phyloP scores from a whole-genome alignment of 2,888 invertebrate genomes.

The Tubulanus polymorphus region DNA sequence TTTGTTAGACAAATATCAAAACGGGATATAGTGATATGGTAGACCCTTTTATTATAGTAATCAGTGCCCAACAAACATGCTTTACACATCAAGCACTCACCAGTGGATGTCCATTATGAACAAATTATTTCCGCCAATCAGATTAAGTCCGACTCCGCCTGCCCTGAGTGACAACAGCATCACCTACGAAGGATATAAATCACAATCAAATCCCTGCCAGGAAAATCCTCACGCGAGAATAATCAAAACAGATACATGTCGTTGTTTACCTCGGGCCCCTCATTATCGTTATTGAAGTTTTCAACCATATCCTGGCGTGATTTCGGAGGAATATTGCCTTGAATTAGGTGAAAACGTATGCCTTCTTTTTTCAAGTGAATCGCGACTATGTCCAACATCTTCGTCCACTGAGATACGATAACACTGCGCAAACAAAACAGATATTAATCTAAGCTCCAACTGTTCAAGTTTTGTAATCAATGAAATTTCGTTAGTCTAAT shows the following conservation, averaged over 20 bases:
- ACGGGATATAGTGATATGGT: too few species aligned
- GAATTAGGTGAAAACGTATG: conserved; percentile 65
- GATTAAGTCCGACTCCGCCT: conserved; percentile 91
- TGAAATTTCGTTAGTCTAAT: not conserved
- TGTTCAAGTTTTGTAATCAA: not conserved
- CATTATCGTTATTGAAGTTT: conserved; percentile 65
- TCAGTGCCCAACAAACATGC: too few species aligned
- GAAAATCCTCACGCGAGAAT: too few species aligned
- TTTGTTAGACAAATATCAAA: too few species aligned
- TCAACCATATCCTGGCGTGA: conserved; percentile 68
- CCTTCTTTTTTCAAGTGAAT: conserved; percentile 59
- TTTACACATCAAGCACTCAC: too few species aligned
- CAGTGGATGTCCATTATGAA: conserved; percentile 89
- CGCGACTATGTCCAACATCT: conserved; percentile 71
- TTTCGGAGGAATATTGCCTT: conserved; percentile 71
- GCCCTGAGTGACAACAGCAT: conserved; percentile 84
- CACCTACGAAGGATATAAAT: conserved; percentile 50
- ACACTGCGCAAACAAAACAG: conserved; percentile 48
- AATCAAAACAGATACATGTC: too few species aligned
- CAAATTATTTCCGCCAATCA: conserved; percentile 87
- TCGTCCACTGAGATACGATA: conserved; percentile 91
- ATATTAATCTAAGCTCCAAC: not conserved
- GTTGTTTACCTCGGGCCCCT: conserved; percentile 61
- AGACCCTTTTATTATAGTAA: too few species aligned
- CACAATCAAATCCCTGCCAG: too few species aligned